phyloP scores from a whole-genome alignment of 2,888 invertebrate species.

The Rutpela maculata region DNA sequence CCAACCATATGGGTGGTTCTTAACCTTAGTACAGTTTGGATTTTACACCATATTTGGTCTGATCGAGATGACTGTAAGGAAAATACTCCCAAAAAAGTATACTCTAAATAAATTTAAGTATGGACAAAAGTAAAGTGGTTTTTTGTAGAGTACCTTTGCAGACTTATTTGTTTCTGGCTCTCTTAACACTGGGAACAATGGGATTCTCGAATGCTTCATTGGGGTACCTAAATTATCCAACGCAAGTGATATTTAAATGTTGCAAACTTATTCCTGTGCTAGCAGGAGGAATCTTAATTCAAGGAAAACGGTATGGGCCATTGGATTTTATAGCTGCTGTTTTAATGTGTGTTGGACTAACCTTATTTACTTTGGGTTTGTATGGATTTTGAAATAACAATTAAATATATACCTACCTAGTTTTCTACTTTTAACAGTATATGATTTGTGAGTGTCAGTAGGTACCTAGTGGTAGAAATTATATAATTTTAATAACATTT shows the following conservation, averaged over 20 bases:
- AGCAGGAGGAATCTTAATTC: slow-evolving; percentile 93
- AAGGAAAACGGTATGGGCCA: slow-evolving; percentile 89
- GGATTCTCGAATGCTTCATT: slow-evolving; percentile 95
- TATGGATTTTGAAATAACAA: slow-evolving; percentile 52
- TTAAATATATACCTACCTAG: slow-evolving; percentile 3
- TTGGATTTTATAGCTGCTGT: slow-evolving; percentile 90
- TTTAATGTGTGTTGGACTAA: slow-evolving; percentile 91
- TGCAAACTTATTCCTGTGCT: slow-evolving; percentile 98
- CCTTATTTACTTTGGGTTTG: slow-evolving; percentile 92
- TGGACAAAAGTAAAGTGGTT: slow-evolving; percentile 11
- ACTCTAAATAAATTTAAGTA: neutral
- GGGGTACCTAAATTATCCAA: slow-evolving; percentile 96
- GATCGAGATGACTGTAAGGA: slow-evolving; percentile 81
- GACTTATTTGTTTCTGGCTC: slow-evolving; percentile 88
- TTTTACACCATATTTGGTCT: slow-evolving; percentile 89
- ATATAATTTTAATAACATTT: neutral
- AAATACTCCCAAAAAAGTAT: slow-evolving; percentile 78
- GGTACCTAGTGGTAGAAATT: neutral
- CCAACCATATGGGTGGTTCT: slow-evolving; percentile 92
- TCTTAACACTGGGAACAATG: slow-evolving; percentile 95
- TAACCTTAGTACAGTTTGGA: slow-evolving; percentile 93
- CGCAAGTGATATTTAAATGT: slow-evolving; percentile 97
- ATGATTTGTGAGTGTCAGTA: neutral
- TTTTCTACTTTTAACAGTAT: neutral
- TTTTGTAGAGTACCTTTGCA: slow-evolving; percentile 86